Evolutionary conservation across 92 coral and sea anemone genomes (phyloP), one percentile per base, ranked within the genome.

Genomic region (Phenganax marumi): DNA sequence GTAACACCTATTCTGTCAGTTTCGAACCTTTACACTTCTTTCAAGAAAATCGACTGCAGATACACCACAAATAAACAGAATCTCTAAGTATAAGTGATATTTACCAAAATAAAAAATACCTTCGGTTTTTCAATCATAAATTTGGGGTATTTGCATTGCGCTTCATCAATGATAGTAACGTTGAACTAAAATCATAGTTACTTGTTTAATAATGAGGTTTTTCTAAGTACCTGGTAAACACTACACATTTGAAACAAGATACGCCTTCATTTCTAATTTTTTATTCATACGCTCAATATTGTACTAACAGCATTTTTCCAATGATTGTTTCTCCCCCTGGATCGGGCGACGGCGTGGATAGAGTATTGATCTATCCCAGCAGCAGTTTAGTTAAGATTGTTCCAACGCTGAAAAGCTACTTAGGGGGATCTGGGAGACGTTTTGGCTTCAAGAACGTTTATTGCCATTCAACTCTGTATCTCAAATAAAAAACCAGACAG

Each of bases 41-140:
- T 2, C 61, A n/a, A 16, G 21, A 6, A 4, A 58, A 58, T 16
- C 65, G 14, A 58, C 18, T 58, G 65, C 21, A 58, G n/a, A 58
- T 1, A 58, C 8, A 16, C 22, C 43, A 33, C 43, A 33, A 33
- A 33, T 33, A 33, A 33, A 33, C 43, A 33, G 43, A 2, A 56
- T 8, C 19, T 56, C 63, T 33, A 33, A 33, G 43, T 33, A 33
- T 33, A 33, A 2, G 5, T 33, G 43, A 5, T 33, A 1, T 33
- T 33, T 33, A 33, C 43, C 43, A 33, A 33, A 33, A 5, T 33
- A 7, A 21, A 56, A 10, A 60, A 43, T 90, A 92, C 98, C 89
- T 95, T 97, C 50, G 77, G 73, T 82, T 91, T 91, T 62, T 92
- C 97, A 9, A 97, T 90, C 98, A 95, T 95, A 89, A 91, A 85